Conservation (phyloP, 2,797 vertebrate genomes). For the Sebastiscus tertius region DNA sequence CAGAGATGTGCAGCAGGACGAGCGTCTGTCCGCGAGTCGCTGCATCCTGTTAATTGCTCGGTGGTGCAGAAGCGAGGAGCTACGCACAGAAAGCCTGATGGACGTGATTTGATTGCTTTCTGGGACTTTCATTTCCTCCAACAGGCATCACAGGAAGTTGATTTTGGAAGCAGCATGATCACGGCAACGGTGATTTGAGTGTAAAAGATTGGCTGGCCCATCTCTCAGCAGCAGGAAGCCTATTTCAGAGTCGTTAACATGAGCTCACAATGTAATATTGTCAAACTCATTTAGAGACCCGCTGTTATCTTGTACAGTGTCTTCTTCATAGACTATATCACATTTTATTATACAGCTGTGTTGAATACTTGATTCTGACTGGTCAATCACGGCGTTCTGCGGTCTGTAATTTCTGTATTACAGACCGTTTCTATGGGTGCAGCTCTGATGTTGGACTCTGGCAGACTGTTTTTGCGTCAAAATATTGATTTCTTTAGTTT, state of each 20-base stretch:
- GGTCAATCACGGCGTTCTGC: too few species aligned
- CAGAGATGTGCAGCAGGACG: slow-evolving; percentile 19
- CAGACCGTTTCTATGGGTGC: too few species aligned
- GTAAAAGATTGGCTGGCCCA: not conserved
- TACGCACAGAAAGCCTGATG: not conserved
- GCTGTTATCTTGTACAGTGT: not conserved
- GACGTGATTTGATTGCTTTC: slow-evolving; percentile 37
- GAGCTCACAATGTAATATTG: slow-evolving; percentile 11
- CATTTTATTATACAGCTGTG: not conserved
- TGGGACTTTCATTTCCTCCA: slow-evolving; percentile 38
- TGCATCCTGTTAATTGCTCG: not conserved
- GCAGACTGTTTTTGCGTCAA: too few species aligned
- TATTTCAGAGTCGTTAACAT: slow-evolving; percentile 5
- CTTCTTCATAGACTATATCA: not conserved
- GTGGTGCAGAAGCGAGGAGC: not conserved
- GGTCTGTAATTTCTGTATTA: too few species aligned
- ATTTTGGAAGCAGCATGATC: slow-evolving; percentile 24
- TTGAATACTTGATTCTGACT: too few species aligned
- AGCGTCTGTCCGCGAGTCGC: not conserved
- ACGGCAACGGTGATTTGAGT: not conserved
- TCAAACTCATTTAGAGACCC: slow-evolving; percentile 5
- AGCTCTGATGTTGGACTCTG: too few species aligned
- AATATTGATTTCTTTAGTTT: too few species aligned
- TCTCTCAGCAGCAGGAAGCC: slow-evolving; percentile 25
- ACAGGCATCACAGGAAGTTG: slow-evolving; percentile 36